phyloP scores from a whole-genome alignment of 2,888 invertebrate species.

The Dolichomitus sp. region DNA sequence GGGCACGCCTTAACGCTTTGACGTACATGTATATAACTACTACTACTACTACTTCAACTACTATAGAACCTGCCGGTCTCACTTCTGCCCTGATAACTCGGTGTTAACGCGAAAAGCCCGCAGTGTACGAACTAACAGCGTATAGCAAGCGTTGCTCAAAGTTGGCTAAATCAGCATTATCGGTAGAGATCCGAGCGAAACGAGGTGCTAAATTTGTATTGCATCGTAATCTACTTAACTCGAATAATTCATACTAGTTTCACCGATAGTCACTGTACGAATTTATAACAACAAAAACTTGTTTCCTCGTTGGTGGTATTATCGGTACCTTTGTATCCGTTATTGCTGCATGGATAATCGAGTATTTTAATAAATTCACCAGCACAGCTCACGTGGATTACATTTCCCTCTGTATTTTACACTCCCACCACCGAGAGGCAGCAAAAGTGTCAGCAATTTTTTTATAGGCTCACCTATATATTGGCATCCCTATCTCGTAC shows the following conservation, averaged over 20 bases:
- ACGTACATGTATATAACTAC: conserved; percentile 16
- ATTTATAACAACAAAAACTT: conserved; percentile 27
- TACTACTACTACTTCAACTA: neutral
- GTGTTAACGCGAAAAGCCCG: conserved; percentile 60
- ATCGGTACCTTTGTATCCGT: neutral
- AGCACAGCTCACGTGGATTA: neutral
- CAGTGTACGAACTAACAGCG: conserved; percentile 39
- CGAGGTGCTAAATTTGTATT: conserved; percentile 52
- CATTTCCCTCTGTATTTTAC: neutral
- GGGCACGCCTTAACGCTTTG: conserved; percentile 58
- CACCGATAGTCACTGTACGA: conserved; percentile 4
- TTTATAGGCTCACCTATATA: conserved; percentile 10
- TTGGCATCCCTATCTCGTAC: conserved; percentile 11
- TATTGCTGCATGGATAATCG: neutral
- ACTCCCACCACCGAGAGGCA: neutral
- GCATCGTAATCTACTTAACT: conserved; percentile 61
- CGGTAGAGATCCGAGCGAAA: conserved; percentile 57
- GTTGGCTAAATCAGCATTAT: conserved; percentile 66
- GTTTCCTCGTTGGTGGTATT: neutral
- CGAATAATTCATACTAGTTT: conserved; percentile 59
- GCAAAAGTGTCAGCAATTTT: conserved; percentile 13
- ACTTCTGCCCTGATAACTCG: conserved; percentile 55
- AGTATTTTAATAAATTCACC: neutral
- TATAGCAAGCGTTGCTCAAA: conserved; percentile 3
- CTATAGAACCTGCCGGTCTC: conserved; percentile 21